Evolutionary conservation across 1,140 invertebrate genomes (phyloP).

Genomic region (Hyphantria cunea): DNA sequence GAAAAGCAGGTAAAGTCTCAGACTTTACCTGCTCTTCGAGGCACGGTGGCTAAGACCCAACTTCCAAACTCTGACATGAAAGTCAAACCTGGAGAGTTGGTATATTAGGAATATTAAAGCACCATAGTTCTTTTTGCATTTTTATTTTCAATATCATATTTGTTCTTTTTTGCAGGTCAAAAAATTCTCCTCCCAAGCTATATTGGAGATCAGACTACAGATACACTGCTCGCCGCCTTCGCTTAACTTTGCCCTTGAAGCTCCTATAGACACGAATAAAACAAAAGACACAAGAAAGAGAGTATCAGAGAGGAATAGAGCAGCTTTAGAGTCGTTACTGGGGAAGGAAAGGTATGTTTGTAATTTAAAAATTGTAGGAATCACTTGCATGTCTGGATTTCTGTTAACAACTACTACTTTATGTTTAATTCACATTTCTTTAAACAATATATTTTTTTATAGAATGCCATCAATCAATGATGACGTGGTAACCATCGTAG

Average conservation of each 20-base stretch:
- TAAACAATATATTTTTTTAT: slow-evolving; percentile 18
- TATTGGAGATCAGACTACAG: slow-evolving; percentile 65
- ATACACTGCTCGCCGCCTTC: slow-evolving; percentile 68
- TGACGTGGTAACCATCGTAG: slow-evolving; percentile 49
- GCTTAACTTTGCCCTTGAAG: slow-evolving; percentile 50
- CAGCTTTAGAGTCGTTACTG: slow-evolving; percentile 51
- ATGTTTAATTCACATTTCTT: too few relatives aligned
- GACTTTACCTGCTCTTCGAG: too few relatives aligned
- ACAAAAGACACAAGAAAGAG: slow-evolving; percentile 41
- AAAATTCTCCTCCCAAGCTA: slow-evolving; percentile 59
- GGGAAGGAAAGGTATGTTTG: slow-evolving; percentile 53
- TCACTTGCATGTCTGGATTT: too few relatives aligned
- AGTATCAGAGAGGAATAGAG: slow-evolving; percentile 59
- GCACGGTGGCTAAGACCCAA: too few relatives aligned
- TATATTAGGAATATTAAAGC: too few relatives aligned
- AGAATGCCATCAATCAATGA: slow-evolving; percentile 43
- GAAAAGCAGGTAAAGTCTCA: too few relatives aligned
- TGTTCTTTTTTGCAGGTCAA: slow-evolving; percentile 51
- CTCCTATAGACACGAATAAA: slow-evolving; percentile 30
- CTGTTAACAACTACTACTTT: too few relatives aligned
- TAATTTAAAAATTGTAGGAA: too few relatives aligned
- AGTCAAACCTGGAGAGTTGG: too few relatives aligned
- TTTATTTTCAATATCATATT: not conserved
- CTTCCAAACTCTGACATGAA: too few relatives aligned
- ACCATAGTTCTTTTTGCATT: too few relatives aligned